Evolutionary conservation across 2,888 invertebrate genomes (phyloP).

Genomic region (Eilema caniola): DNA sequence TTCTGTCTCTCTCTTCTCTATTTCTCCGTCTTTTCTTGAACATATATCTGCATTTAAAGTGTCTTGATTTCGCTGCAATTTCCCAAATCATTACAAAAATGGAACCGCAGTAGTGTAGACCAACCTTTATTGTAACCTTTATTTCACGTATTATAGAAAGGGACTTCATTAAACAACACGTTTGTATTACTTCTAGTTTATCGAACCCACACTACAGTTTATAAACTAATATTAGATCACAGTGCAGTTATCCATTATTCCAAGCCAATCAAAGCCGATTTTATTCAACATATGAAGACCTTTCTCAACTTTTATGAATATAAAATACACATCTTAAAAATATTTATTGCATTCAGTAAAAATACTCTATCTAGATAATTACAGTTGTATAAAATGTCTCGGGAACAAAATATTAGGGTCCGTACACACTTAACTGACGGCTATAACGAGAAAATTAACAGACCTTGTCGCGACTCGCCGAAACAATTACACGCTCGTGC

Average conservation of each 20-base stretch:
- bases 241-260: background rate
- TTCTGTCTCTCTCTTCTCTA: no score
- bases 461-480: constrained; percentile 44
- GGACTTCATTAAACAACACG: background rate
- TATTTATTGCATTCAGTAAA: constrained; percentile 32
- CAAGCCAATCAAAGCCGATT: background rate
- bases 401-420: constrained; percentile 50
- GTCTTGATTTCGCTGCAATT: background rate
- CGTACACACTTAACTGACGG: constrained; percentile 57
- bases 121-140: background rate
- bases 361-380: constrained; percentile 43
- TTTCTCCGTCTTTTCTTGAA: background rate
- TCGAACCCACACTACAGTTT: background rate
- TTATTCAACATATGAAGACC: constrained; percentile 7
- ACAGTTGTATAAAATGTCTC: constrained; percentile 37
- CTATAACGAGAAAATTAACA: constrained; percentile 63
- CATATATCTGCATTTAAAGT: background rate
- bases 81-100: background rate
- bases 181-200: background rate
- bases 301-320: constrained; percentile 5
- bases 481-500: constrained; percentile 59
- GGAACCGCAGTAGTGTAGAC: background rate
- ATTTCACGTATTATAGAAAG: background rate
- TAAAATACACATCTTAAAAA: constrained; percentile 20
- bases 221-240: background rate